Percentiles rank a stretch among this genome's conserved stretches.
Evolutionary conservation across 2,888 invertebrate genomes (phyloP).

Genomic region (Leptopterna dolabrata): DNA sequence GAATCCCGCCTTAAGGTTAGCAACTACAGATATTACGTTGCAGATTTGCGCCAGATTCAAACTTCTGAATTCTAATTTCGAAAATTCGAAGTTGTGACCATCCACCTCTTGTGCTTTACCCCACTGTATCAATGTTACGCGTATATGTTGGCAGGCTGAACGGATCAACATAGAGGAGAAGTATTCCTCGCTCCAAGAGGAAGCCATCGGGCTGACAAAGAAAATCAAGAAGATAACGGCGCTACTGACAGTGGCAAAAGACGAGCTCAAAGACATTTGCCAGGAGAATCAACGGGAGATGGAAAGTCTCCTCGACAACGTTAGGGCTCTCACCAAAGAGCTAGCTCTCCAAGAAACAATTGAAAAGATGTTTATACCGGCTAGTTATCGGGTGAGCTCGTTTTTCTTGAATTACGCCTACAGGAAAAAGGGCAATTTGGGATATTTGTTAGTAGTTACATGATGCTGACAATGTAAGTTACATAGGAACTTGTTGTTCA

Average conservation of each 20-base stretch:
- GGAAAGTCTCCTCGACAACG: constrained; percentile 94
- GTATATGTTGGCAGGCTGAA: constrained; percentile 75
- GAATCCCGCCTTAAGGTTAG: too few relatives aligned
- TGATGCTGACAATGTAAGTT: too few relatives aligned
- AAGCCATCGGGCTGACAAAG: constrained; percentile 90
- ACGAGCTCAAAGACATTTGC: constrained; percentile 86
- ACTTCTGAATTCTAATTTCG: too few relatives aligned
- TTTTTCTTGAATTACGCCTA: not conserved
- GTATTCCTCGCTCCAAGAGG: constrained; percentile 94
- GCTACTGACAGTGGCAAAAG: constrained; percentile 86
- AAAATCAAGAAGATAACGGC: constrained; percentile 91
- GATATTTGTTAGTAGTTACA: too few relatives aligned
- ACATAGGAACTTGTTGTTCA: too few relatives aligned
- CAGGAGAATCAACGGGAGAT: constrained; percentile 97
- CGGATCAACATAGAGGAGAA: constrained; percentile 93
- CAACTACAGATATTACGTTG: too few relatives aligned
- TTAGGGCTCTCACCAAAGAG: constrained; percentile 89
- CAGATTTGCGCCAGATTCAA: too few relatives aligned
- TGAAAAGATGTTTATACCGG: constrained; percentile 92
- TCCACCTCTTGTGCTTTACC: too few relatives aligned
- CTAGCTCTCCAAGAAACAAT: constrained; percentile 90
- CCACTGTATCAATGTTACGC: too few relatives aligned
- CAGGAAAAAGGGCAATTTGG: too few relatives aligned
- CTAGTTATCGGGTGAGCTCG: constrained; percentile 82
- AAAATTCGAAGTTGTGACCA: too few relatives aligned